Evolutionary conservation across 2,888 invertebrate species (phyloP).

Genomic region (Erynnis tages): DNA sequence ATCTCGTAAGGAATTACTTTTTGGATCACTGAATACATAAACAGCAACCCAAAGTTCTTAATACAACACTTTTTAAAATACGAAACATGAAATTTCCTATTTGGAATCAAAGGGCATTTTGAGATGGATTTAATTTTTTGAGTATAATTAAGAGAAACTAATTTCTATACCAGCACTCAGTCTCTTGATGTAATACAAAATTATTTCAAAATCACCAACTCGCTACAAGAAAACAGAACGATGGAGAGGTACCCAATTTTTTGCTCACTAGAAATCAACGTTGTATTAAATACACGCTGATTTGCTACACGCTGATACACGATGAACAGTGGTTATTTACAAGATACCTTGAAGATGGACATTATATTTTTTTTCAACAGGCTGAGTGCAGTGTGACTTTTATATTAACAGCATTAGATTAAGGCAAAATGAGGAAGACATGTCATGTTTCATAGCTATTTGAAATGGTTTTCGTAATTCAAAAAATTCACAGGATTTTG

Average conservation of each 20-base stretch:
- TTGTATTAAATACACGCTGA: conserved; percentile 3
- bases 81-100: conserved; percentile 19
- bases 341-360: no score
- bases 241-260: conserved; percentile 38
- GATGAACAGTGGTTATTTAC: neutral
- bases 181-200: conserved; percentile 44
- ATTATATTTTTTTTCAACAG: conserved; percentile 1
- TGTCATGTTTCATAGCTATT: no score
- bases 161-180: conserved; percentile 35
- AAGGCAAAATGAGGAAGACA: neutral
- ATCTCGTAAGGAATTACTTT: conserved; percentile 35
- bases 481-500: no score
- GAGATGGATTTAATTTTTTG: neutral
- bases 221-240: conserved; percentile 50
- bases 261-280: conserved; percentile 48
- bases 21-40: conserved; percentile 36
- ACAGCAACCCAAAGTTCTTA: conserved; percentile 10
- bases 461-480: no score
- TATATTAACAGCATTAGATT: neutral
- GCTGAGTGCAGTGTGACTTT: conserved; percentile 1
- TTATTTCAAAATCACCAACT: conserved; percentile 32
- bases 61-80: conserved; percentile 3
- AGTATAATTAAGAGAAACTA: neutral
- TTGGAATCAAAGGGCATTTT: conserved; percentile 12
- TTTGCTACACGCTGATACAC: no score